Base-by-base conservation (phyloP, 2,113 vertebrate genomes). In the Caranx melampygus region DNA sequence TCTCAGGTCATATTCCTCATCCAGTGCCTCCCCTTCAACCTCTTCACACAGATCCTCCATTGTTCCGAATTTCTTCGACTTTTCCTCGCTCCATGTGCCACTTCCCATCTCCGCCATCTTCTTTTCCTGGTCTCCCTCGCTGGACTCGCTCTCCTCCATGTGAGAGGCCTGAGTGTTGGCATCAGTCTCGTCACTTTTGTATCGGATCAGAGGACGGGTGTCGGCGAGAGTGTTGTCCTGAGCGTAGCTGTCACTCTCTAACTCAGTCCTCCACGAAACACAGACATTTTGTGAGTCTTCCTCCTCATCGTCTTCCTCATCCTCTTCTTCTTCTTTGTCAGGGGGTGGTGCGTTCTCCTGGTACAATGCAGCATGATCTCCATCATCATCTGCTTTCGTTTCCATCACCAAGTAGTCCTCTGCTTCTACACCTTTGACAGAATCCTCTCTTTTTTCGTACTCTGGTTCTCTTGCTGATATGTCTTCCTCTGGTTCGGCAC, bases 141-240 rank as follows among this genome's bases (percentile, higher is more conserved):
- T 94, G 18, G 90, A 88, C 64, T 95, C 92, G 1, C 81, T 90
- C 34, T 91, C 91, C 0, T 90, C 89, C 60, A 85, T 5, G 42
- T 93, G 93, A 2, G 92, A 92, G 0, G 72, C 93, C 66, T 91
- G 92, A n/a, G 89, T 83, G 61, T 92, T 94, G 33, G 45, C 89
- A 0, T 95, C 94, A 0, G 91, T 88, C 59, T 95, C 94, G 2
- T 95, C 94, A 2, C 93, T 95, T 77, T 92, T 94, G 86, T 95
- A 95, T 34, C 81, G 91, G 16, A 95, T 95, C 83, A 95, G 88
- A 21, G 95, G 94, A 1, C 92, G 92, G 8, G 93, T 91, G 85
- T 95, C 95, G 0, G 94, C 94, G 0, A 95, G 78, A 2, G 95
- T 95, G 88, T 95, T 95, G 1, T 95, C 95, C 78, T 93, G 93